Evolutionary conservation across 2,888 invertebrate species (phyloP).

Genomic region (Scelioninae gen. 1): DNA sequence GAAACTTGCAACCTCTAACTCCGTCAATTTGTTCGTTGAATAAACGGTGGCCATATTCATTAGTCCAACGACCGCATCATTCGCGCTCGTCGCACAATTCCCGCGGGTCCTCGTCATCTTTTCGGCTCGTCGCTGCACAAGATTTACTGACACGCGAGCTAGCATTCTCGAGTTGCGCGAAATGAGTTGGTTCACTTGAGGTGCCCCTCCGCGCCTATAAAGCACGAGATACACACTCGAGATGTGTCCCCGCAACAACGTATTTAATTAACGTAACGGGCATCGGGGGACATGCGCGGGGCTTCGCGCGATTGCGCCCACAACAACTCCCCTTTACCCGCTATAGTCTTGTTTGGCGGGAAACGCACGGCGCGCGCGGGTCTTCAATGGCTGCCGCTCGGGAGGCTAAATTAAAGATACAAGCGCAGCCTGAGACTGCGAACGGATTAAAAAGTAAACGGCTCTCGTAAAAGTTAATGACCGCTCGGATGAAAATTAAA

Average conservation of each 20-base stretch:
- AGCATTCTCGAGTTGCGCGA: slow-evolving; percentile 42
- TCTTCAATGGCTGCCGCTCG: slow-evolving; percentile 80
- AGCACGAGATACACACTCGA: slow-evolving; percentile 80
- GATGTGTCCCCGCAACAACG: slow-evolving; percentile 84
- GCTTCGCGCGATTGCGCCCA: slow-evolving; percentile 82
- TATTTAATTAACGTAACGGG: slow-evolving; percentile 81
- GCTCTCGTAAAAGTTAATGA: slow-evolving; percentile 83
- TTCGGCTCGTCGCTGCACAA: slow-evolving; percentile 56
- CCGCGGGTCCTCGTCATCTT: slow-evolving; percentile 60
- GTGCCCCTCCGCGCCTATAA: slow-evolving; percentile 82
- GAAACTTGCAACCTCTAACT: too few species aligned
- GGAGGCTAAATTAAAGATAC: slow-evolving; percentile 79
- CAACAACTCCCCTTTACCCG: slow-evolving; percentile 19
- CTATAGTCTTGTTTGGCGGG: slow-evolving; percentile 28
- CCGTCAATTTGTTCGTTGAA: slow-evolving; percentile 16
- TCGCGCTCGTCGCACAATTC: slow-evolving; percentile 42
- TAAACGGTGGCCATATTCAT: slow-evolving; percentile 50
- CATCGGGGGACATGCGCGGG: slow-evolving; percentile 80
- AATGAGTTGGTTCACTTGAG: slow-evolving; percentile 70
- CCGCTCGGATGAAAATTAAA: slow-evolving; percentile 84
- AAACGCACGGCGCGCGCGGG: slow-evolving; percentile 73
- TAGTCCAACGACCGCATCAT: slow-evolving; percentile 50
- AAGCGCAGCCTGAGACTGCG: slow-evolving; percentile 76
- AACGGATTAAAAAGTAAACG: slow-evolving; percentile 84
- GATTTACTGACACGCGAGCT: slow-evolving; percentile 54